These are phyloP conservation scores for Morelia viridis DNA, from an alignment of 2,797 vertebrate genomes.

Conservation along the genomic window DNA sequence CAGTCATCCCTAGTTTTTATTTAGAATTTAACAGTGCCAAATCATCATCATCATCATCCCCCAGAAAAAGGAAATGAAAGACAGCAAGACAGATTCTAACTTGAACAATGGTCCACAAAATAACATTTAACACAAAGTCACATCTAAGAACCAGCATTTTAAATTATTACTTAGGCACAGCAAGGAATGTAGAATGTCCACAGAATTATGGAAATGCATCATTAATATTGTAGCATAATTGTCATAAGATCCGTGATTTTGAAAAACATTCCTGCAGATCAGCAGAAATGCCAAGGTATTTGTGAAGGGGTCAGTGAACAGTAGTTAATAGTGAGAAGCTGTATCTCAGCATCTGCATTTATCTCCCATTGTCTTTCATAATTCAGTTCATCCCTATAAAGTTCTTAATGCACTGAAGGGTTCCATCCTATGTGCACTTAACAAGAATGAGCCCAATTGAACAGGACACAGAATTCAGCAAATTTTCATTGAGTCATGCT, in stretches of 20 bases:
- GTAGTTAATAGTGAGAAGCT: neutral
- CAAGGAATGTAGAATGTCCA: neutral
- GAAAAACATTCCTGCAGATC: neutral
- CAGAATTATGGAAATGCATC: neutral
- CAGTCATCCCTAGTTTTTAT: neutral
- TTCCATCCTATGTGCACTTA: neutral
- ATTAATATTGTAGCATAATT: neutral
- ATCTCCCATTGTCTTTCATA: neutral
- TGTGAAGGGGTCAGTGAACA: neutral
- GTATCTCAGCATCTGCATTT: neutral
- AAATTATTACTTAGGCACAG: neutral
- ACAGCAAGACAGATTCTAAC: neutral
- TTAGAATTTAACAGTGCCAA: neutral
- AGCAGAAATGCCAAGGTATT: neutral
- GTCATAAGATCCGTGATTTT: neutral
- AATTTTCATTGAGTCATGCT: neutral
- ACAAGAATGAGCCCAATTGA: neutral
- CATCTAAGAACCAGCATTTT: neutral
- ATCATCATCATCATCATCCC: neutral
- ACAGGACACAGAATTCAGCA: neutral
- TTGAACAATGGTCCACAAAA: neutral
- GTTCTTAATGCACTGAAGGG: neutral
- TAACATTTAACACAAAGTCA: neutral
- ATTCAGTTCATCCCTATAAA: neutral
- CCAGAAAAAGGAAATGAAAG: neutral